A percentile compares a stretch with the other conserved stretches of the same genome.
Conservation (phyloP, 2,888 invertebrate species). For the Tenthredo distinguenda region DNA sequence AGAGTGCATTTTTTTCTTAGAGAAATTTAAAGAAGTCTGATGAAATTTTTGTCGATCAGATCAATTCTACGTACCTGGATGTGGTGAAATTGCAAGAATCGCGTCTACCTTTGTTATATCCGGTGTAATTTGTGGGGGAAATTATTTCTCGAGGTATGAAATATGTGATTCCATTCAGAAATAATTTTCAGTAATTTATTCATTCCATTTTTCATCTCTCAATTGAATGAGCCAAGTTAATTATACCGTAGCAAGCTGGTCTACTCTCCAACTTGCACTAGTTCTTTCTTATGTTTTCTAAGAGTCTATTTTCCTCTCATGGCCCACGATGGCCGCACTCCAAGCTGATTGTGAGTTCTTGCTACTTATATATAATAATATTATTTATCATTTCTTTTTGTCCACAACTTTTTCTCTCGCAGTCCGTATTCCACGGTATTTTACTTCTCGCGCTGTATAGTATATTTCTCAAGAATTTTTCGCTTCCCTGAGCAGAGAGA, state of each 20-base stretch:
- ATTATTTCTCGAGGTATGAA: neutral
- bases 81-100: neutral
- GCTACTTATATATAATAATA: conserved; percentile 18
- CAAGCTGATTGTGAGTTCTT: neutral
- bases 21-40: neutral
- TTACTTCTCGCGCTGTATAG: neutral
- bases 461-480: neutral
- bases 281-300: conserved; percentile 16
- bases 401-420: neutral
- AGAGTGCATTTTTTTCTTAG: neutral
- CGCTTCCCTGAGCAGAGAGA: neutral
- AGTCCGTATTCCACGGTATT: neutral
- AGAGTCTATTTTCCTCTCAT: conserved; percentile 2
- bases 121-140: neutral
- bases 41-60: neutral
- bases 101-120: neutral
- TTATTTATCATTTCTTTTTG: neutral
- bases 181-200: neutral
- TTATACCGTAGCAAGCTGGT: neutral
- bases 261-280: conserved; percentile 5
- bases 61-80: neutral
- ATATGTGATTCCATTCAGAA: neutral
- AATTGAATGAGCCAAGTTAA: conserved; percentile 33
- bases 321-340: neutral
- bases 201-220: conserved; percentile 14